phyloP scores from a whole-genome alignment of 2,888 invertebrate species.

The Apamea epomidion region DNA sequence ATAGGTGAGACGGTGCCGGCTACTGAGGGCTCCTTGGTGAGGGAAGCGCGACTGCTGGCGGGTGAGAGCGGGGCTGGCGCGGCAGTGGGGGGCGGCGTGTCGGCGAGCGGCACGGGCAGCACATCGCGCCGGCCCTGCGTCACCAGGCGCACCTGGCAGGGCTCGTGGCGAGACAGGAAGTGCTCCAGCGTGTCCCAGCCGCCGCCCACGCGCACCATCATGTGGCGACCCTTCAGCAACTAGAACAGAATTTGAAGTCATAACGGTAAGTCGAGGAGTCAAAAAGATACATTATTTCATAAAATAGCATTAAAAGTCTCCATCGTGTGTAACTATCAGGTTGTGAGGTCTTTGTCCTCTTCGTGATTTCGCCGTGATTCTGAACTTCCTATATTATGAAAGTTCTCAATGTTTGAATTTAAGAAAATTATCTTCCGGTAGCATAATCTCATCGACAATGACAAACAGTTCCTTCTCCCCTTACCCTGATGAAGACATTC shows the following conservation, averaged over 20 bases:
- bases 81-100: slow-evolving; percentile 11
- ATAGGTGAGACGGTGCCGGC: slow-evolving; percentile 76
- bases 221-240: slow-evolving; percentile 97
- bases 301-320: not conserved
- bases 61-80: slow-evolving; percentile 68
- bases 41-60: slow-evolving; percentile 73
- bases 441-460: not conserved
- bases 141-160: slow-evolving; percentile 93
- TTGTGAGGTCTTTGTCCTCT: not conserved
- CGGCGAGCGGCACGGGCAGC: slow-evolving; percentile 76
- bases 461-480: slow-evolving; percentile 62
- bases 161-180: slow-evolving; percentile 96
- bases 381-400: not conserved
- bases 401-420: not conserved
- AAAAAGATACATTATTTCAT: not conserved
- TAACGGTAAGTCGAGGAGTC: not conserved
- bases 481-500: slow-evolving; percentile 96
- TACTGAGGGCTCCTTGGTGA: slow-evolving; percentile 70
- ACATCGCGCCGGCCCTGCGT: slow-evolving; percentile 82
- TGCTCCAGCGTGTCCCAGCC: slow-evolving; percentile 98
- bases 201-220: slow-evolving; percentile 98
- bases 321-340: not conserved
- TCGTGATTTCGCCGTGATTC: not conserved
- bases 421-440: not conserved
- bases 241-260: slow-evolving; percentile 77